These are phyloP conservation scores for Drosophila serrata DNA, from an alignment of 1,140 invertebrate genomes.

Conservation along the genomic window DNA sequence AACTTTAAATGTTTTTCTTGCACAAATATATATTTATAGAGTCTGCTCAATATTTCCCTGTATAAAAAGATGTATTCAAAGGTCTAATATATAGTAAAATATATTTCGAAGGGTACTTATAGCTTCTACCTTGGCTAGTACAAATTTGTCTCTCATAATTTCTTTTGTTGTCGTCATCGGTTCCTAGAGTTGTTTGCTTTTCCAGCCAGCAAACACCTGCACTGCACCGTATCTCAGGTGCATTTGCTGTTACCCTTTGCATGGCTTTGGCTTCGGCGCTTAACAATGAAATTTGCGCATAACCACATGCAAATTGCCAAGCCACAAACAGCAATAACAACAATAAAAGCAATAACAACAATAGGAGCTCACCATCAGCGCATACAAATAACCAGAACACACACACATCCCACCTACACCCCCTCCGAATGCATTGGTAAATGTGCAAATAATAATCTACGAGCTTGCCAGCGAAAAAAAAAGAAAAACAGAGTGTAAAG, in stretches of 20 bases:
- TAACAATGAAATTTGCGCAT: conserved; percentile 84
- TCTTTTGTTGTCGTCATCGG: conserved; percentile 19
- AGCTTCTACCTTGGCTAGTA: too few species aligned
- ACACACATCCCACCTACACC: not conserved
- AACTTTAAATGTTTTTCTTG: too few species aligned
- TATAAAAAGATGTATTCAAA: too few species aligned
- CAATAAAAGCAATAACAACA: conserved; percentile 26
- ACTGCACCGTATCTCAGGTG: conserved; percentile 23
- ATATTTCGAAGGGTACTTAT: not conserved
- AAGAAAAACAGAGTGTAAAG: conserved; percentile 15
- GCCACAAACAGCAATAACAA: conserved; percentile 56
- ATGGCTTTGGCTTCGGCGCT: conserved; percentile 73
- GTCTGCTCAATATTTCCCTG: too few species aligned
- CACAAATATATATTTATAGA: too few species aligned
- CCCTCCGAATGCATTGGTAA: conserved; percentile 40
- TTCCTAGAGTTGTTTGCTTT: conserved; percentile 41
- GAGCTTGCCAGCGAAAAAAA: conserved; percentile 49
- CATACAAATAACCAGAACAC: conserved; percentile 29
- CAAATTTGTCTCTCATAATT: not conserved
- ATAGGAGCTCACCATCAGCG: conserved; percentile 21
- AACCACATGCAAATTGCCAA: conserved; percentile 84
- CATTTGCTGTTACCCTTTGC: conserved; percentile 47
- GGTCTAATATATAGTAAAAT: too few species aligned
- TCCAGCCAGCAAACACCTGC: conserved; percentile 30
- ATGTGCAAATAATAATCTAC: conserved; percentile 82